Evolutionary conservation across 2,113 vertebrate genomes (phyloP).

Genomic region (Eudyptes chrysolophus): DNA sequence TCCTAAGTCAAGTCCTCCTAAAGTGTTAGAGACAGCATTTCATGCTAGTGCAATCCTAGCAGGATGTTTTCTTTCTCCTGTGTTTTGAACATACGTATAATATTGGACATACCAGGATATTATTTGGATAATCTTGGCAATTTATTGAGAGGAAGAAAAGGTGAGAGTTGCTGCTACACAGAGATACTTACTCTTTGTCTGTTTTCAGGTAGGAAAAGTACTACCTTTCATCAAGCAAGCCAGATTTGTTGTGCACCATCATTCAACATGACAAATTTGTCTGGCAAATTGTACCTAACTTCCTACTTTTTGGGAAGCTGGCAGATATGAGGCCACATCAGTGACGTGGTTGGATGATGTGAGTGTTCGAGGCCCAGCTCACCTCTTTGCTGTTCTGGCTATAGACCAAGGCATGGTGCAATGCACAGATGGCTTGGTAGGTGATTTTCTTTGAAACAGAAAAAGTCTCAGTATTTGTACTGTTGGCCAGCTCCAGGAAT

Average conservation of each 20-base stretch:
- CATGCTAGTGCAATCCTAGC: background rate
- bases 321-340: background rate
- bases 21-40: background rate
- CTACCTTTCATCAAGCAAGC: background rate
- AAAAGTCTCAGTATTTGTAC: background rate
- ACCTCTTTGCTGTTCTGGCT: background rate
- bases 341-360: background rate
- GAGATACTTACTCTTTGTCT: background rate
- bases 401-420: background rate
- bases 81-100: background rate
- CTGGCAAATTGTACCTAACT: background rate
- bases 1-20: background rate
- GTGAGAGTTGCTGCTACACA: background rate
- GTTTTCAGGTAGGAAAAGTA: background rate
- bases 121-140: background rate
- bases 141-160: background rate
- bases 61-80: background rate
- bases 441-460: constrained; percentile 4
- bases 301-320: background rate
- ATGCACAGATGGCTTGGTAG: constrained; percentile 2
- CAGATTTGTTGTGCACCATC: background rate
- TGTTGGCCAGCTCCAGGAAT: background rate
- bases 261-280: background rate
- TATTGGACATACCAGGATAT: background rate
- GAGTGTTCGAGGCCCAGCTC: background rate